Evolutionary conservation across 2,888 invertebrate species (phyloP), one percentile per base, ranked within the genome.

Genomic region (Chaetogeoica ovagalla): DNA sequence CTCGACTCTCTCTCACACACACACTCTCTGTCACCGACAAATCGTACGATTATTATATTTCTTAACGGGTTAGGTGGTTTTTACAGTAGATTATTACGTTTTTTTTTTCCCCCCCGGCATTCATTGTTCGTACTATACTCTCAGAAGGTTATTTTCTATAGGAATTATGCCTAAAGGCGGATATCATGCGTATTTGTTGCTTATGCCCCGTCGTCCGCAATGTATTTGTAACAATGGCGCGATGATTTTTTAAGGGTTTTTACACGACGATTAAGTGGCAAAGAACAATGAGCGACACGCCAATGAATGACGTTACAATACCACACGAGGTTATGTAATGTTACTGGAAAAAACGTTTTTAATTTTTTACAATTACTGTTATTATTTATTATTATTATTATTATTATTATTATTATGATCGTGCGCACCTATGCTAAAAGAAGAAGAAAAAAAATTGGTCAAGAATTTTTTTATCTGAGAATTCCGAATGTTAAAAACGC

Each of bases 211-310:
- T 43, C 48, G 23, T 21, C n/a, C n/a, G n/a, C n/a, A 59, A 11
- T 37, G 55, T 5, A 13, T 71, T 39, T 5, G 37, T n/a, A 9
- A 57, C 39, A 59, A 66, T 23, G 9, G 30, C 17, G 15, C 13
- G 48, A 52, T 48, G 59, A 23, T n/a, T 76, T 48, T 68, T 11
- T 68, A 69, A 69, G 68, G 75, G 75, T 66, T 76, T 68, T 76
- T 76, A 59, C 68, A 59, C 43, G 76, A 30, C 59, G 17, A 13
- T 68, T 60, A 30, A 52, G 19, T n/a, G 9, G n/a, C 4, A 17
- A 30, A 75, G 55, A 76, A 76, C 68, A 68, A 76, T 76, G 39
- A 21, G 21, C 39, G 15, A 39, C 23, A 43, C 39, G 39, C 4
- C 39, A n/a, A 71, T 59, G 39, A 15, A 71, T 71, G 57, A 57